Evolutionary conservation across 1,140 invertebrate genomes (phyloP), one percentile per base, ranked within the genome.

Genomic region (Drosophila rufa): DNA sequence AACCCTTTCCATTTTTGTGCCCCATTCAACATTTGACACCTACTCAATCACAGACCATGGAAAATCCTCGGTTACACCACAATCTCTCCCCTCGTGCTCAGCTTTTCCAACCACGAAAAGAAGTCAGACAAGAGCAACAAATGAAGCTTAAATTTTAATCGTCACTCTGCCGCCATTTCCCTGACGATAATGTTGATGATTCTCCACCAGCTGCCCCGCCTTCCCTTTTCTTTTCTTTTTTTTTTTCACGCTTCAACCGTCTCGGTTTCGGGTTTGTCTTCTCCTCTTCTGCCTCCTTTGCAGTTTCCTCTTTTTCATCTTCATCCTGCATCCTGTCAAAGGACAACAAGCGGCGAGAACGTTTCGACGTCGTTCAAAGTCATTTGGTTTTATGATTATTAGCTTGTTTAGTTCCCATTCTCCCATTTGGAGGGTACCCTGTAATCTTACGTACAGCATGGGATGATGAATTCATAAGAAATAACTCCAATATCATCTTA

Each of bases 371-470:
- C 91, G 91, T 92, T 92, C 91, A 91, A 92, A 91, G 87, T 92
- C 91, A 92, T 92, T 92, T 91, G 87, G 64, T 92, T 92, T 92
- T 92, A 92, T 92, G 91, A 92, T 92, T 92, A 92, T 92, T 92
- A 91, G 91, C 91, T 91, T 92, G 91, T 90, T 91, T 90, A 91
- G 85, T 90, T 90, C 85, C 70, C 64, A 47, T 68, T 70, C 67
- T 38, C 30, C 33, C 48, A 53, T 68, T 68, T 46, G 14, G 5
- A 1, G 0, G 1, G 12, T 70, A 70, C 67, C 67, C 62, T 55
- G 40, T 68, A 46, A 9, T 19, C 9, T 4, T 15, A 12, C 1
- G 19, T 1, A 5, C 14, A 8, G 27, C 22, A 5, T 38, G 55
- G 11, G 3, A n/a, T 40, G 38, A 25, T 57, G 36, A 4, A 12